Evolutionary conservation across 2,888 invertebrate species (phyloP), one percentile per base, ranked within the genome.

Genomic region (Embidobia sp.): DNA sequence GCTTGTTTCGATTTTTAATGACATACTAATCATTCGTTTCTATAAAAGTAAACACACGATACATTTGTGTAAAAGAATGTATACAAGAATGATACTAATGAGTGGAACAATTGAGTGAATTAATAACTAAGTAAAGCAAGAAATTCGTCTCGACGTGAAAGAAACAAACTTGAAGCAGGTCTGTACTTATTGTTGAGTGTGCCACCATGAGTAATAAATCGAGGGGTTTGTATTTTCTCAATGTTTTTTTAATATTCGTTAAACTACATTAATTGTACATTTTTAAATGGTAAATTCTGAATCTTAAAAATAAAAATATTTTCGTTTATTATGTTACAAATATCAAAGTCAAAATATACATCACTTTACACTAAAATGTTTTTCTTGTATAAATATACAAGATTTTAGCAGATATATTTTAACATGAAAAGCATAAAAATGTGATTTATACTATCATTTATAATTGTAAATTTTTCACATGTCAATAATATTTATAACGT

Each of bases 131-230:
- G 44, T 53, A 16, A 29, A 10, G 27, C 72, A 72, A 72, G 63
- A 72, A 72, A 29, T 48, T 29, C 31, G 53, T 72, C 63, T 55
- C 46, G 63, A 63, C 72, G 40, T 37, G 19, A 55, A 72, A 70
- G 70, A 70, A 70, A 70, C 29, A 53, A 4, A 22, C 19, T 61
- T 59, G 22, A 31, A 10, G 15, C 49, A 63, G 49, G 63, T 19
- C 63, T 35, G 49, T 63, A 49, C 79, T 74, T 69, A 44, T 48
- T 35, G 4, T 15, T 37, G 15, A 37, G 8, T 2, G 15, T 15
- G 7, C 15, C 15, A 37, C 15, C 5, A n/a, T n/a, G n/a, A n/a
- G n/a, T n/a, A n/a, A n/a, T n/a, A n/a, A n/a, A n/a, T n/a, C n/a
- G n/a, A n/a, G n/a, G n/a, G n/a, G n/a, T n/a, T n/a, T n/a, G n/a